Evolutionary conservation across 2,797 vertebrate genomes (phyloP).

Genomic region (Sebastes minor): DNA sequence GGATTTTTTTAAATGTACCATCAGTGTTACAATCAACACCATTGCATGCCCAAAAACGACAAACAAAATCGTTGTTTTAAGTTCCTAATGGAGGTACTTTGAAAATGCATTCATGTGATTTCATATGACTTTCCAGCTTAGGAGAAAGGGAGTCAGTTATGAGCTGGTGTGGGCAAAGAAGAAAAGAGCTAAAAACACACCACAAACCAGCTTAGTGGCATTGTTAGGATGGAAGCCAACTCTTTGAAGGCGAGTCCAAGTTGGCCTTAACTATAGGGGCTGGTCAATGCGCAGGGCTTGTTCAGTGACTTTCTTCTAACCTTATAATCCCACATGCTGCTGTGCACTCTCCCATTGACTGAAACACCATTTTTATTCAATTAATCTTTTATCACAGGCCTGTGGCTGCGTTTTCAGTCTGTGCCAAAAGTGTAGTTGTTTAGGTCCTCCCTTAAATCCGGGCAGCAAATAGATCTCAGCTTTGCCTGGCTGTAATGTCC

Average conservation of each 20-base stretch:
- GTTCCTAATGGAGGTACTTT: not conserved
- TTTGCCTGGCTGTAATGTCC: constrained; percentile 43
- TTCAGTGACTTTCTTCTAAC: constrained; percentile 51
- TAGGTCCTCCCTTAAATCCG: constrained; percentile 45
- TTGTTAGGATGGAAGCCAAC: constrained; percentile 57
- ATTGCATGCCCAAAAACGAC: not conserved
- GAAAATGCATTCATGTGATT: constrained; percentile 20
- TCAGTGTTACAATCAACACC: not conserved
- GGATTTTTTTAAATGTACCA: constrained; percentile 6
- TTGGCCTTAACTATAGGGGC: constrained; percentile 50
- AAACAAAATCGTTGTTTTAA: not conserved
- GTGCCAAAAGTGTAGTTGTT: constrained; percentile 52
- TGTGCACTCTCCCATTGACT: constrained; percentile 38
- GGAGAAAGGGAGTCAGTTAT: constrained; percentile 1
- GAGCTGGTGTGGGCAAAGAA: not conserved
- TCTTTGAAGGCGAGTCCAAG: constrained; percentile 62
- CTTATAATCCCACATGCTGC: constrained; percentile 61
- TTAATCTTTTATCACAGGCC: constrained; percentile 73
- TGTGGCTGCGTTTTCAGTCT: constrained; percentile 49
- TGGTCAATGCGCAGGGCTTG: constrained; percentile 54
- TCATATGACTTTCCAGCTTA: constrained; percentile 27
- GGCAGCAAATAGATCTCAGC: constrained; percentile 40
- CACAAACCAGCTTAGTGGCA: constrained; percentile 32
- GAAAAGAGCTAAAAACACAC: constrained; percentile 1
- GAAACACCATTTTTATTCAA: constrained; percentile 65